Conservation (phyloP, 2,888 invertebrate species). For the Eurytoma californica region DNA sequence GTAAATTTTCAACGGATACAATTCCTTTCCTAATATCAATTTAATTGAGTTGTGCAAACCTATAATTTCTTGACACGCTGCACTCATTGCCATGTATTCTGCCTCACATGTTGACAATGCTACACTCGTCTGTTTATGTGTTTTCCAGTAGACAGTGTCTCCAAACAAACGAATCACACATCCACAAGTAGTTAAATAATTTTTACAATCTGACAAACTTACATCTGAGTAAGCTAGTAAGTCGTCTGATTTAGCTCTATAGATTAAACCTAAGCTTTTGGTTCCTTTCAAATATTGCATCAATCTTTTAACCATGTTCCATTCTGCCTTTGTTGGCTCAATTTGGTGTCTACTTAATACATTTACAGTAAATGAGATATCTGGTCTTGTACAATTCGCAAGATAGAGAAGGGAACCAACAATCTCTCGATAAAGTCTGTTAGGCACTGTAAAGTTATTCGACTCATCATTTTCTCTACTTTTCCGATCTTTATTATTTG, state of each 20-base stretch:
- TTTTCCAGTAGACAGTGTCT: background rate
- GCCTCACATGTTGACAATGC: background rate
- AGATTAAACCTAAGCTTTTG: background rate
- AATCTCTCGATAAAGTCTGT: background rate
- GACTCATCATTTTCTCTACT: conserved; percentile 7
- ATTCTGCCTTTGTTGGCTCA: background rate
- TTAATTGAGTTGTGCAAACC: background rate
- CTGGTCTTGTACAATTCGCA: background rate
- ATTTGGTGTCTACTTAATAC: background rate
- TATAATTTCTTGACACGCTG: background rate
- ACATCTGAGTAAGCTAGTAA: background rate
- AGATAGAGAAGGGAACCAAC: background rate
- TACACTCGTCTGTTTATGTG: background rate
- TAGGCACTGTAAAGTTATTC: background rate
- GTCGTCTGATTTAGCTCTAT: background rate
- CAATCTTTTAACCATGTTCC: background rate
- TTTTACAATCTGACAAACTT: background rate
- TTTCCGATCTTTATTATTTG: conserved; percentile 38
- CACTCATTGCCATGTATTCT: background rate
- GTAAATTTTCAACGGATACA: conserved; percentile 54
- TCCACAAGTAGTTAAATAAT: background rate
- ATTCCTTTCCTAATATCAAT: background rate
- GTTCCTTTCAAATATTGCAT: background rate
- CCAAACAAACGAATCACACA: background rate
- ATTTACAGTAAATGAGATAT: background rate